Base-by-base conservation (phyloP, 2,888 invertebrate species). In the Sthenelais limicola region DNA sequence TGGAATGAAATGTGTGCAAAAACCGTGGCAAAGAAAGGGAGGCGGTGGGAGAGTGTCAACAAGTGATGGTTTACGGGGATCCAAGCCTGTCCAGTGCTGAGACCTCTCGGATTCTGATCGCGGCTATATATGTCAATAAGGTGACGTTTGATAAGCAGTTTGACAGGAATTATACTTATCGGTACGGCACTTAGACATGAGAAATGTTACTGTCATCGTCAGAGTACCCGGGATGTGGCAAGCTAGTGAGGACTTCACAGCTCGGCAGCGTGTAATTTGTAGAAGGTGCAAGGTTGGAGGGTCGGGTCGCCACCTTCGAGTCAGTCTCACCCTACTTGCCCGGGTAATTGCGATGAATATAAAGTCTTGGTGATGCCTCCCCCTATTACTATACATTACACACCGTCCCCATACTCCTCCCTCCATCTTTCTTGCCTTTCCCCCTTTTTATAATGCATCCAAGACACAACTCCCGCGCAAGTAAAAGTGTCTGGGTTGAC, bases 291-390 rank as follows among this genome's bases (percentile, higher is more conserved):
- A 52, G 26, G 52, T 52, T 52, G 52, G 52, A n/a, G 26, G 52
- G 52, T 52, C 52, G 26, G 52, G 52, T 52, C 52, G 52, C 52
- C 52, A 52, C 52, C 52, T 52, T 30, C 26, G 52, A 52, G 52
- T 52, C 52, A 52, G 52, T 52, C 52, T 3, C 52, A 52, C 52
- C 52, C 52, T 30, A 52, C 28, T 52, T 52, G 52, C 30, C 28
- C 2, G 52, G 52, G 52, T 52, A 52, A 52, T 52, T 52, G 52
- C 52, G 52, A 52, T 30, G 24, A 52, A 52, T 52, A 52, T 52
- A 26, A 52, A 52, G 52, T 15, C 52, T 12, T 52, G 52, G 24
- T 30, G 52, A 26, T 24, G 12, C 2, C 28, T n/a, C 28, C 52
- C 1, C 15, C 5, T 15, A 24, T 52, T 24, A 52, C 52, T 52